These are phyloP conservation scores for Palythoa grandiflora DNA, from an alignment of 92 coral and sea anemone genomes.

Conservation along the genomic window DNA sequence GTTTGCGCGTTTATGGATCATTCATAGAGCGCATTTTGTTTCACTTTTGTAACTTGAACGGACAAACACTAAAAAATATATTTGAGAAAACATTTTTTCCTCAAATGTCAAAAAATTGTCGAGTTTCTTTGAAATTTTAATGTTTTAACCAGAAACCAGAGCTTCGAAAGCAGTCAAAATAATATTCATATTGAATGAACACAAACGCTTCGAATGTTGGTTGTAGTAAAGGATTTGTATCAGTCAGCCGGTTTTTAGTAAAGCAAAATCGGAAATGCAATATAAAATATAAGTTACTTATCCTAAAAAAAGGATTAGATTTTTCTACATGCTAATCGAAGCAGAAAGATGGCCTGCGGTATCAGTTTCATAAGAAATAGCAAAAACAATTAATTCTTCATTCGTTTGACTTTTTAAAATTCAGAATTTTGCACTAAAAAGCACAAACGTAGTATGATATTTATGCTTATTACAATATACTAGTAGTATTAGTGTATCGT, in stretches of 20 bases:
- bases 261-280: not conserved
- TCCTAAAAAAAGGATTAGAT: constrained; percentile 10
- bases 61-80: not conserved
- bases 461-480: not conserved
- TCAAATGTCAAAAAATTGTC: not conserved
- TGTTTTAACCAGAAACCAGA: constrained; percentile 13
- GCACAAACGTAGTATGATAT: too few species aligned
- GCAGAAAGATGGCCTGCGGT: constrained; percentile 6
- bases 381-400: not conserved
- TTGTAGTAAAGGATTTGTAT: not conserved
- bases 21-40: not conserved
- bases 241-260: not conserved
- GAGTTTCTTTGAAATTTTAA: not conserved
- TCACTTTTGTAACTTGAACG: not conserved
- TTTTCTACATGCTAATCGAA: constrained; percentile 21
- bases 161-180: constrained; percentile 8
- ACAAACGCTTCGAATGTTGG: not conserved
- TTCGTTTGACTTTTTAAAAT: not conserved
- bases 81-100: not conserved
- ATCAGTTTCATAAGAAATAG: not conserved
- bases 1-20: constrained; percentile 11
- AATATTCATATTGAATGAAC: constrained; percentile 35
- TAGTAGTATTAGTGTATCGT: not conserved
- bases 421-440: not conserved
- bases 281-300: not conserved